Base-by-base conservation (phyloP, 2,113 vertebrate genomes). In the Mormyrus iriodes region DNA sequence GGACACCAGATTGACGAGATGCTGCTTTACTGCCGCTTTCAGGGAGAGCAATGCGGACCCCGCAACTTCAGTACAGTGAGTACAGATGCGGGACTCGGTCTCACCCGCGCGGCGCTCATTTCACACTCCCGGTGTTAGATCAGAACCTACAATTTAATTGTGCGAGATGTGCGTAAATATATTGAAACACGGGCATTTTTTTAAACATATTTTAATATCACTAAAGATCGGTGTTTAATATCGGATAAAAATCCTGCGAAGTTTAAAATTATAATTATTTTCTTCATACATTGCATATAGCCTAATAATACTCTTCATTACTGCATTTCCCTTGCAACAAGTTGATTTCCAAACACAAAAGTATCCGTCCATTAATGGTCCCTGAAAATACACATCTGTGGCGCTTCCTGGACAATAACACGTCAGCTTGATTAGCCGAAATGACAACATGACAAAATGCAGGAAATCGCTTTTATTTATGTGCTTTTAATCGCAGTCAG, bases 1-100 rank as follows among this genome's bases (percentile, higher is more conserved):
- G 96, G 96, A 1, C 96, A 97, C 91, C 96, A 96, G 92, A 92
- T 97, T 52, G 96, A 97, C 92, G 96, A 97, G 91, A 97, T 97
- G 96, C 91, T 97, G 91, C 90, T 97, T 21, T 94, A 94, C 91
- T 97, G 96, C 61, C 94, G 95, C 5, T 97, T 95, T 91, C 96
- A 96, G 87, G 96, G 96, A 27, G 93, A 96, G 90, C 92, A 92
- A 24, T 97, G 96, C 86, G 96, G 96, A 55, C 95, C 96, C 89
- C 95, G 95, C 58, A 96, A 97, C 93, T 96, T 97, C 94, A 96
- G 95, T 91, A 97, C 96, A 90, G 96, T 97, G 55, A 87, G 86
- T 87, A 87, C 35, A 27, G 55, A 6, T 7, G 52, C 53, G 17
- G 52, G 35, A 46, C 49, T 9, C 39, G 79, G 4, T 2, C 55